Base-by-base conservation (phyloP, 2,797 vertebrate genomes). In the Typhlichthys eigenmanni region DNA sequence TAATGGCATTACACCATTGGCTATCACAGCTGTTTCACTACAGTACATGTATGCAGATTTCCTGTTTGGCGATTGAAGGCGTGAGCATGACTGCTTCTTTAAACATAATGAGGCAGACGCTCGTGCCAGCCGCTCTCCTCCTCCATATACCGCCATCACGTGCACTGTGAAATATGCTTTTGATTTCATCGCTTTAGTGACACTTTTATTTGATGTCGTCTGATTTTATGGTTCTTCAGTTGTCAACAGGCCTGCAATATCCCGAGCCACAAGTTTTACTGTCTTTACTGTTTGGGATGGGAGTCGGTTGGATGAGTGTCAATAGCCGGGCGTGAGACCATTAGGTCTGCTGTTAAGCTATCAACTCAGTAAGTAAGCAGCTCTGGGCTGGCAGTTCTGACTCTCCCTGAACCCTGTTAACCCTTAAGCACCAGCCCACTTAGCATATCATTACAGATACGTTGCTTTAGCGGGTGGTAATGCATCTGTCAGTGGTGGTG, bases 171-270 rank as follows among this genome's bases (percentile, higher is more conserved):
- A 38, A 38, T 38, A 38, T 38, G 34, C 34, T 38, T 38, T 38
- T 38, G 8, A 38, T 38, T 38, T 38, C 8, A 38, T 38, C 34
- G 34, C 47, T 24, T 64, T 17, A 43, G 64, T 1, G 19, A 71
- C 68, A 60, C 63, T 78, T 80, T 17, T 47, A 72, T 79, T 78
- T 83, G 50, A 68, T 5, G 66, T 62, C 60, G 74, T 84, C 72
- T 80, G 58, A 69, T 77, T 62, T 80, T 43, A 85, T 72, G 68
- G 65, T 2, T 14, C 74, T 74, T 70, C 17, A 56, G 60, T 49
- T 69, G 61, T 69, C 69, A 68, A 67, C 34, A 29, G 78, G 77
- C 66, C 60, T 51, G 55, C 75, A 68, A 79, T 66, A 71, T 72
- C 47, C 53, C 1, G 2, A 60, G 65, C 60, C 66, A 19, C 74